Percentiles rank a stretch among this genome's conserved stretches.
Evolutionary conservation across 1,140 invertebrate genomes (phyloP).

Genomic region (Formica selysi): DNA sequence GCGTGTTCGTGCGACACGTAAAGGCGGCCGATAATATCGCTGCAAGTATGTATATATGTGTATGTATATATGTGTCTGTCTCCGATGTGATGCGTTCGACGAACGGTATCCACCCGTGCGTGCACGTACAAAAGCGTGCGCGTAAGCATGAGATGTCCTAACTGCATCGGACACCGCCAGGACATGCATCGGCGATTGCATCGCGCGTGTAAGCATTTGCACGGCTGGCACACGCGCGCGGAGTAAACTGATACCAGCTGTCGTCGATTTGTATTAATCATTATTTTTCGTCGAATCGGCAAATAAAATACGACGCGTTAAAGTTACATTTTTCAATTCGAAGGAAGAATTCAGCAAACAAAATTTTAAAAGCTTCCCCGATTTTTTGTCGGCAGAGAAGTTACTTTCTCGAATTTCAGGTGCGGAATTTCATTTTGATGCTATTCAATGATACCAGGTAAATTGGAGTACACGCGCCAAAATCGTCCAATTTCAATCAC

Average conservation of each 20-base stretch:
- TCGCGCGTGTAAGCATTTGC: constrained; percentile 48
- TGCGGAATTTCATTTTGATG: no score
- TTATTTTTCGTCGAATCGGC: neutral
- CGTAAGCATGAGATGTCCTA: constrained; percentile 63
- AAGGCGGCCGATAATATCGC: constrained; percentile 68
- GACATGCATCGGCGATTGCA: constrained; percentile 51
- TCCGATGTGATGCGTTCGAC: constrained; percentile 70
- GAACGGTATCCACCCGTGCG: constrained; percentile 75
- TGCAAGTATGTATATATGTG: neutral
- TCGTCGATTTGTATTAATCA: constrained; percentile 5
- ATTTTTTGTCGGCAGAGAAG: no score
- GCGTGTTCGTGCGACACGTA: constrained; percentile 30
- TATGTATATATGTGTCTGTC: constrained; percentile 53
- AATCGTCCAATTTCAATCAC: neutral
- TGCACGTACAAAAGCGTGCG: constrained; percentile 17
- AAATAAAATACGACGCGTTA: neutral
- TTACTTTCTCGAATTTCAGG: no score
- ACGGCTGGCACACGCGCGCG: constrained; percentile 11
- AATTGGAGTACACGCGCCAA: neutral
- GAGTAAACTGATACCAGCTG: constrained; percentile 13
- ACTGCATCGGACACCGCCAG: constrained; percentile 38
- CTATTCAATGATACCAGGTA: no score
- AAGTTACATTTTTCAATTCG: neutral
- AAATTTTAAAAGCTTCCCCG: neutral
- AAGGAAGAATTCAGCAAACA: neutral